Evolutionary conservation across 2,888 invertebrate genomes (phyloP).

Genomic region (Pandemis corylana): DNA sequence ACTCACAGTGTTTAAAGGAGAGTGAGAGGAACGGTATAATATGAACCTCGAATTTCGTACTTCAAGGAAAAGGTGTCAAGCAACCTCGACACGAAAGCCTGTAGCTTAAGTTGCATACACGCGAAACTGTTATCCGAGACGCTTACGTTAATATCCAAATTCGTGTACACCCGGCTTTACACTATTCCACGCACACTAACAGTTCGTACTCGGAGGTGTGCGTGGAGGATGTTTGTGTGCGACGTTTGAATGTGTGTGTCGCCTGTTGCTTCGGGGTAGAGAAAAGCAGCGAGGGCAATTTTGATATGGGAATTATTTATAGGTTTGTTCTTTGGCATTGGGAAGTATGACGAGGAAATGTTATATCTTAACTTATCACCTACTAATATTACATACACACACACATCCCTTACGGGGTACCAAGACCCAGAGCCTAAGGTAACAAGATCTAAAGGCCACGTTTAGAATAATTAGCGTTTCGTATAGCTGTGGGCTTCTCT

Average conservation of each 20-base stretch:
- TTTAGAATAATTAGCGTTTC: too few species aligned
- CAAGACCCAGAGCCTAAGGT: too few species aligned
- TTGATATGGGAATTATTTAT: slow-evolving; percentile 13
- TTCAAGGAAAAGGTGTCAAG: neutral
- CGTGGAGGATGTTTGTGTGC: neutral
- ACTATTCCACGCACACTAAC: slow-evolving; percentile 17
- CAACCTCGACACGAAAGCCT: neutral
- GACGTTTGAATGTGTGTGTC: slow-evolving; percentile 8
- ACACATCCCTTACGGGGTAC: too few species aligned
- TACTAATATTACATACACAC: too few species aligned
- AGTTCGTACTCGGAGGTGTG: neutral
- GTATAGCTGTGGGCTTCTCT: too few species aligned
- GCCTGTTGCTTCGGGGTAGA: slow-evolving; percentile 31
- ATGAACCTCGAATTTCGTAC: too few species aligned
- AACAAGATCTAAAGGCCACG: too few species aligned
- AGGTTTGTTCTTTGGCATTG: neutral
- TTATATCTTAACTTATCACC: too few species aligned
- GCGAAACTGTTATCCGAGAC: slow-evolving; percentile 6
- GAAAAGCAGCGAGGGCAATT: slow-evolving; percentile 3
- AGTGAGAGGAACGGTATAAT: too few species aligned
- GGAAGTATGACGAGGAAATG: neutral
- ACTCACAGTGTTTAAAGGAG: too few species aligned
- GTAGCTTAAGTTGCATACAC: neutral
- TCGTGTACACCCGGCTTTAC: slow-evolving; percentile 30
- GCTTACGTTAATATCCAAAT: slow-evolving; percentile 12